Evolutionary conservation across 2,888 invertebrate genomes (phyloP).

Genomic region (Molanna angustata): DNA sequence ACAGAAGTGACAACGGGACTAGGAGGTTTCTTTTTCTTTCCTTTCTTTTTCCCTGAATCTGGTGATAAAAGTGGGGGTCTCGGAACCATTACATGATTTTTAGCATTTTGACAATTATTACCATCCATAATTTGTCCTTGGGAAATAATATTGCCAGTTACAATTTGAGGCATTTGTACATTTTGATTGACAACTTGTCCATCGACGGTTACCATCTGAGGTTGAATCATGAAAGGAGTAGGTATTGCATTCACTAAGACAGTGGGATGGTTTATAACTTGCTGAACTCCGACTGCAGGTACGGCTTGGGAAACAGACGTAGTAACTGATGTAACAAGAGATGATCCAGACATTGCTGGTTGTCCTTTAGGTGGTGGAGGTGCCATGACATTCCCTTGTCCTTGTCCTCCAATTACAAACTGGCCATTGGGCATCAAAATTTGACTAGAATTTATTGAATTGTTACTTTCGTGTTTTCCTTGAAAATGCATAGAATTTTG

Average conservation of each 20-base stretch:
- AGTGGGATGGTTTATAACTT: slow-evolving; percentile 71
- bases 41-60: slow-evolving; percentile 63
- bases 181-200: slow-evolving; percentile 68
- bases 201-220: slow-evolving; percentile 73
- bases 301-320: slow-evolving; percentile 64
- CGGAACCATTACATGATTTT: slow-evolving; percentile 46
- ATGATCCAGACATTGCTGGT: slow-evolving; percentile 56
- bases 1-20: slow-evolving; percentile 68
- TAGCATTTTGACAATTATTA: slow-evolving; percentile 53
- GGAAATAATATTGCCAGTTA: slow-evolving; percentile 62
- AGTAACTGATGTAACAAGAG: slow-evolving; percentile 63
- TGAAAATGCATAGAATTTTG: slow-evolving; percentile 36
- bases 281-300: slow-evolving; percentile 61
- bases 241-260: slow-evolving; percentile 79
- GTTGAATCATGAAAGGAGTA: slow-evolving; percentile 75
- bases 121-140: slow-evolving; percentile 52
- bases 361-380: slow-evolving; percentile 60
- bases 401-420: slow-evolving; percentile 63
- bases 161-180: slow-evolving; percentile 66
- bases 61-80: slow-evolving; percentile 58
- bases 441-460: slow-evolving; percentile 60
- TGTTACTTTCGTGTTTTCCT: slow-evolving; percentile 38
- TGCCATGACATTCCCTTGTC: slow-evolving; percentile 58
- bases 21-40: slow-evolving; percentile 71
- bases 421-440: slow-evolving; percentile 76